Percentiles rank a stretch among this genome's conserved stretches.
phyloP scores from a whole-genome alignment of 53 echinoderm and acorn worm species.

The Antedon mediterranea region DNA sequence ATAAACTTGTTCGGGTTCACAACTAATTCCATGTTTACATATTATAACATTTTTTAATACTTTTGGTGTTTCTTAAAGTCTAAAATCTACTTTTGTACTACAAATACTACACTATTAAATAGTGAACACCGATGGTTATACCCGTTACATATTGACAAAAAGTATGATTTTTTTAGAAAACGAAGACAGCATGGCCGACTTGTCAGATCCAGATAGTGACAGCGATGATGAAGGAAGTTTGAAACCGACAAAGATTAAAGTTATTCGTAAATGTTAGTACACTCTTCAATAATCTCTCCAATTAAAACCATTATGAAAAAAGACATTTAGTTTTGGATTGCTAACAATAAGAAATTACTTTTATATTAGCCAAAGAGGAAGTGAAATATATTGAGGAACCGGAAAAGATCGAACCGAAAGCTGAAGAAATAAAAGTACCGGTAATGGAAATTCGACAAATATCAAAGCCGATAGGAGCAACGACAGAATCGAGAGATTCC shows the following conservation, averaged over 20 bases:
- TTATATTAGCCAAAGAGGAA: not conserved
- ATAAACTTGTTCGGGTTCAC: too few species aligned
- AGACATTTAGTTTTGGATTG: too few species aligned
- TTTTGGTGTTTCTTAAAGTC: too few species aligned
- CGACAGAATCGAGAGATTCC: not conserved
- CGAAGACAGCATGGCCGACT: slow-evolving; percentile 45
- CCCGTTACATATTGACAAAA: too few species aligned
- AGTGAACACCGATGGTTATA: too few species aligned
- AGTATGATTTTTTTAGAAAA: not conserved
- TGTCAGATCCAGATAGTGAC: slow-evolving; percentile 84
- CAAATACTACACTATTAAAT: too few species aligned
- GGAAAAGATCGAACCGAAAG: not conserved
- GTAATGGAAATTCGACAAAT: not conserved
- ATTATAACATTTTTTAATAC: too few species aligned
- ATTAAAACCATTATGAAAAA: too few species aligned
- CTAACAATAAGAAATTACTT: too few species aligned
- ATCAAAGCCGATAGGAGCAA: not conserved
- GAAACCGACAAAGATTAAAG: slow-evolving; percentile 41
- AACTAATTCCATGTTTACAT: too few species aligned
- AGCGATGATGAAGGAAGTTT: slow-evolving; percentile 97
- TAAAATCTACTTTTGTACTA: too few species aligned
- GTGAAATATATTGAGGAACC: not conserved
- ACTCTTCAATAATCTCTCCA: too few species aligned
- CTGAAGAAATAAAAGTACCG: not conserved
- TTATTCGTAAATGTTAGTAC: slow-evolving; percentile 45